A percentile compares a stretch with the other conserved stretches of the same genome.
Evolutionary conservation across 2,113 vertebrate genomes (phyloP).

Genomic region (Orycteropus afer): DNA sequence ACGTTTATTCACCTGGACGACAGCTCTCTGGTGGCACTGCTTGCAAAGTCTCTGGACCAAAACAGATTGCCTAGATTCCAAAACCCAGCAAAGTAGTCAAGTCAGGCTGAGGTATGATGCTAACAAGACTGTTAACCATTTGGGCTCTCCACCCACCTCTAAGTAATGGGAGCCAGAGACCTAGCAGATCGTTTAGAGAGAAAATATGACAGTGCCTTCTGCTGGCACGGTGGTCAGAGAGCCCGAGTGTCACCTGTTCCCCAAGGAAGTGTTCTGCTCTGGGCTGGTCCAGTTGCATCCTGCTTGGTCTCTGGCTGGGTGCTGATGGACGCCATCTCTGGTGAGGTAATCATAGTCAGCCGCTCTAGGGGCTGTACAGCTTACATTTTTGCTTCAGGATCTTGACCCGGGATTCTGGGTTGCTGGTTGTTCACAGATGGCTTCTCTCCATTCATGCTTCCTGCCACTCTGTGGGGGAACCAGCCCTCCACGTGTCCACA

Average conservation of each 20-base stretch:
- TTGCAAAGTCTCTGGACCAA: no score
- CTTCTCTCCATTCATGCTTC: background rate
- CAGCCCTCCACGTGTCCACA: fast-evolving
- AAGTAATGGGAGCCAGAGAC: background rate
- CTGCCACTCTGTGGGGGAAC: background rate
- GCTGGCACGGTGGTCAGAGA: background rate
- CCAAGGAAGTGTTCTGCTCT: background rate
- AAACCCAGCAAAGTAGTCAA: background rate
- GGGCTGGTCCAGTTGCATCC: fast-evolving
- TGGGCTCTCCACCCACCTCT: background rate
- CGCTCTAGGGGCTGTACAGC: background rate
- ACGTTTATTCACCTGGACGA: background rate
- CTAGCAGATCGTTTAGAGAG: background rate
- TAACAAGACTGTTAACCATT: background rate
- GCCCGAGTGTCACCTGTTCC: fast-evolving
- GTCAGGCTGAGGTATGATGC: background rate
- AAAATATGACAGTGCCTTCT: background rate
- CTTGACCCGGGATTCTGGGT: background rate
- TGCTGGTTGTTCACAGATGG: background rate
- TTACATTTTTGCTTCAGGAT: background rate
- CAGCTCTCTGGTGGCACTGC: background rate
- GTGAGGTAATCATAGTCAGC: background rate
- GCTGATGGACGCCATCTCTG: fast-evolving
- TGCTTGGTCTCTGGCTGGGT: background rate
- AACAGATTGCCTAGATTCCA: background rate